phyloP scores from a whole-genome alignment of 2,797 vertebrate genomes.

The Diceros bicornis region DNA sequence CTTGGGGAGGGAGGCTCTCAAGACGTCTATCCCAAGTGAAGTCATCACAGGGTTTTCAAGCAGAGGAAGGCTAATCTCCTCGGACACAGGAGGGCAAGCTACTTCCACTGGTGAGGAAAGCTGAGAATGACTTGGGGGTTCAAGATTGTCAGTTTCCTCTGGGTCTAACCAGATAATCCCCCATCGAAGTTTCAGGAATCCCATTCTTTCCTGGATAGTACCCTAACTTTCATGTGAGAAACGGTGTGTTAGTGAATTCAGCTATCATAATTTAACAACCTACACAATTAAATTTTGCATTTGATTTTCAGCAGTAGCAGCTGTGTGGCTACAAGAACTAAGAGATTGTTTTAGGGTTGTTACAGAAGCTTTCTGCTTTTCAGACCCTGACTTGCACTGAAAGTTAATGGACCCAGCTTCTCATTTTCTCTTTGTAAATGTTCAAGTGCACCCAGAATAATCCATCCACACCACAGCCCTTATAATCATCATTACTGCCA shows the following conservation, averaged over 20 bases:
- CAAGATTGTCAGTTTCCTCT: not conserved
- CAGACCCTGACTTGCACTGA: not conserved
- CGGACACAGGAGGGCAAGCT: not conserved
- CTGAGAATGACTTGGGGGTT: not conserved
- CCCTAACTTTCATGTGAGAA: slow-evolving; percentile 43
- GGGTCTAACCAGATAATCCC: not conserved
- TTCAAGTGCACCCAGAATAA: slow-evolving; percentile 5
- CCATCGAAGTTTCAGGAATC: slow-evolving; percentile 42
- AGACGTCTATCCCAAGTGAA: not conserved
- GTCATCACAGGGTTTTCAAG: slow-evolving; percentile 15
- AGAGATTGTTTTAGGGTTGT: slow-evolving; percentile 21
- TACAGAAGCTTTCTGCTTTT: slow-evolving; percentile 31
- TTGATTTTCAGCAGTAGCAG: slow-evolving; percentile 51
- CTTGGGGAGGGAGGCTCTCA: not conserved
- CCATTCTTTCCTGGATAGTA: slow-evolving; percentile 11
- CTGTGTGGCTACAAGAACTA: slow-evolving; percentile 14
- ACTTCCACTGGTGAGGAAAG: not conserved
- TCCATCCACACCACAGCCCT: not conserved
- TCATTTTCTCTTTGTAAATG: slow-evolving; percentile 48
- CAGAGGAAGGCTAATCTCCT: not conserved
- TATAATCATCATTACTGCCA: not conserved
- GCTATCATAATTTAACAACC: slow-evolving; percentile 27
- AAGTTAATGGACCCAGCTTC: not conserved
- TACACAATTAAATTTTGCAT: slow-evolving; percentile 39
- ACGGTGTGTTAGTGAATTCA: slow-evolving; percentile 39